Percentiles rank a stretch among this genome's conserved stretches.
Conservation (phyloP, 2,113 vertebrate genomes). For the Dinomys branickii region DNA sequence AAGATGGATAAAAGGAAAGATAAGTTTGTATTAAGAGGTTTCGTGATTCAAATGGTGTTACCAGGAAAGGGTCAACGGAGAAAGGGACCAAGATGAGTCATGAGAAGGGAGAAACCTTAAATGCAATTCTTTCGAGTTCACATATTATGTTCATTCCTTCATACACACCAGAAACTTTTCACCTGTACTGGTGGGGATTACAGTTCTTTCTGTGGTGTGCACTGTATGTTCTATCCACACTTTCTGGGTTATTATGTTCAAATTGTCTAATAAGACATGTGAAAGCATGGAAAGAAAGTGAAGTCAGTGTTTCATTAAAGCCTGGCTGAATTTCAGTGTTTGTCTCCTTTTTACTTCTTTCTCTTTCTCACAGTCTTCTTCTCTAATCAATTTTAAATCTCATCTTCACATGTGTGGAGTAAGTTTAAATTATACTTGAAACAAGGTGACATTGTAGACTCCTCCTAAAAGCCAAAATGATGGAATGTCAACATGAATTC, state of each 20-base stretch:
- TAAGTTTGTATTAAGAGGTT: neutral
- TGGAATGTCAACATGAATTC: conserved; percentile 50
- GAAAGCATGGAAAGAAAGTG: no score
- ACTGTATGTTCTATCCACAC: neutral
- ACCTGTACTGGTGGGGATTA: neutral
- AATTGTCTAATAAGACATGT: neutral
- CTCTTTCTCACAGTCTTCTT: neutral
- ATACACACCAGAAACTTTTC: neutral
- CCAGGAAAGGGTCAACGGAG: neutral
- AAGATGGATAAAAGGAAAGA: neutral
- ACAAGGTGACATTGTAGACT: neutral
- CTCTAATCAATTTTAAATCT: neutral
- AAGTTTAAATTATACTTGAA: conserved; percentile 36
- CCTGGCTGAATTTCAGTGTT: neutral
- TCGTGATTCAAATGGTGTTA: neutral
- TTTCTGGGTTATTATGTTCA: neutral
- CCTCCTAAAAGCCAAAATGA: neutral
- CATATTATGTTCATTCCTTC: neutral
- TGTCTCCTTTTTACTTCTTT: no score
- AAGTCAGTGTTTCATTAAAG: neutral
- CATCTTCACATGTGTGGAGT: neutral
- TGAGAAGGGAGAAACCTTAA: neutral
- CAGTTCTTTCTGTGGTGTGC: neutral
- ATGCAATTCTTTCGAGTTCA: neutral
- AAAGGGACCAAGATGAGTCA: neutral